A percentile compares a stretch with the other conserved stretches of the same genome.
Conservation (phyloP, 1,140 invertebrate genomes). For the Drosophila jambulina region DNA sequence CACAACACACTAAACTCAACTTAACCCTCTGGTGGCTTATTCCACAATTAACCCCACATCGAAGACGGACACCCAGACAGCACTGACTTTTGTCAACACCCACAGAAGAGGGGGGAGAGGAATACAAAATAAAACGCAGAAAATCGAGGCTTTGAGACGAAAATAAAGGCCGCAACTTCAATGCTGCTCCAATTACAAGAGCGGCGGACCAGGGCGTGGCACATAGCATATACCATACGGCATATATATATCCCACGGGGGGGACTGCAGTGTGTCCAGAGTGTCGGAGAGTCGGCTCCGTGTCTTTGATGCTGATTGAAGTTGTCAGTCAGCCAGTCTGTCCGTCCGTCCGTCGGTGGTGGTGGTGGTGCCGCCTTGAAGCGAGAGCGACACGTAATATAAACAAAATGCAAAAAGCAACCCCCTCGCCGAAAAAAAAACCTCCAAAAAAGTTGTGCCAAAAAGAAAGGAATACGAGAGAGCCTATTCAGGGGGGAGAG, state of each 20-base stretch:
- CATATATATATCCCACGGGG: conserved; percentile 11
- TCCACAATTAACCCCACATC: conserved; percentile 39
- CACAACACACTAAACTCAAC: conserved; percentile 25
- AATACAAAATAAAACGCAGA: conserved; percentile 3
- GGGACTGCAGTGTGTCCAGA: conserved; percentile 33
- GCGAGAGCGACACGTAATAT: conserved; percentile 71
- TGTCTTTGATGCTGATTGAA: conserved; percentile 79
- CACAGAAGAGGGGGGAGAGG: conserved; percentile 17
- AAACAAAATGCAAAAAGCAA: conserved; percentile 76
- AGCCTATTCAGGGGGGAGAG: conserved; percentile 27
- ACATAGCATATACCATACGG: conserved; percentile 19
- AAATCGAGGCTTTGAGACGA: conserved; percentile 32
- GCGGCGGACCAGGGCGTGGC: conserved; percentile 67
- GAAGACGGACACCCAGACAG: conserved; percentile 9
- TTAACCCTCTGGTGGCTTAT: conserved; percentile 46
- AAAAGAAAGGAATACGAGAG: conserved; percentile 61
- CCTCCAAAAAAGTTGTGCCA: conserved; percentile 38
- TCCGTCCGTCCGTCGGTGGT: neutral
- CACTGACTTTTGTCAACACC: conserved; percentile 72
- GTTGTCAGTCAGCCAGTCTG: conserved; percentile 70
- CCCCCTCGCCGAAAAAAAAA: conserved; percentile 30
- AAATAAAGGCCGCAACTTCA: conserved; percentile 44
- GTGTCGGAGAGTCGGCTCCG: conserved; percentile 58
- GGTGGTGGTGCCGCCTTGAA: conserved; percentile 52
- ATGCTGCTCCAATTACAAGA: conserved; percentile 71